Evolutionary conservation across 1,140 invertebrate genomes (phyloP).

Genomic region (Ephestia elutella): DNA sequence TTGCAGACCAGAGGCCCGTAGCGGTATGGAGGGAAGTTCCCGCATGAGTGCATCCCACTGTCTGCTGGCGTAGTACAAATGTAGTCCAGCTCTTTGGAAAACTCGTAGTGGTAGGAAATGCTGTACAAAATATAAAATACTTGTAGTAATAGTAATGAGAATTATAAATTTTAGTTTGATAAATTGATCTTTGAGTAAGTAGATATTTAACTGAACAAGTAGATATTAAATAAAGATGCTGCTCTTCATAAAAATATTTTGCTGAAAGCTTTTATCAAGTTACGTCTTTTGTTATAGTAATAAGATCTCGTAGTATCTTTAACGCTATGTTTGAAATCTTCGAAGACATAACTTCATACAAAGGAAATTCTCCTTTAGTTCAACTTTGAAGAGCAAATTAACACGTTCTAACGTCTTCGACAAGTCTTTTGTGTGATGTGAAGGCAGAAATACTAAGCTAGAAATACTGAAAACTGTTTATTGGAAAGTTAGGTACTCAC

Average conservation of each 20-base stretch:
- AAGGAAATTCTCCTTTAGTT: too few species aligned
- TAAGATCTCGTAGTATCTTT: background rate
- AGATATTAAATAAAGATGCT: background rate
- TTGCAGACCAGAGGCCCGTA: conserved; percentile 82
- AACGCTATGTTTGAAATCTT: background rate
- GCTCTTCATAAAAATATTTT: too few species aligned
- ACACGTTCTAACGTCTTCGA: too few species aligned
- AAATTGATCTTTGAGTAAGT: too few species aligned
- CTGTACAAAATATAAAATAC: conserved; percentile 45
- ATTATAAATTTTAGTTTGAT: too few species aligned
- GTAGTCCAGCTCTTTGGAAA: conserved; percentile 94
- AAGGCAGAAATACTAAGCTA: too few species aligned
- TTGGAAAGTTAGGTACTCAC: too few species aligned
- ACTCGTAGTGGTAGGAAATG: conserved; percentile 86
- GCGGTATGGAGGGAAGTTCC: conserved; percentile 87
- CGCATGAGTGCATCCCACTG: conserved; percentile 95
- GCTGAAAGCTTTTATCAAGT: background rate
- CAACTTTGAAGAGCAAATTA: too few species aligned
- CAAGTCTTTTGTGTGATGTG: too few species aligned
- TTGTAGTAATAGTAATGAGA: too few species aligned
- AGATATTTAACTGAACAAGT: too few species aligned
- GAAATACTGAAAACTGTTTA: too few species aligned
- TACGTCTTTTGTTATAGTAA: background rate
- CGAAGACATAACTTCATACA: background rate
- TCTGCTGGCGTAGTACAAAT: conserved; percentile 96